Percentiles rank a stretch among this genome's conserved stretches.
Conservation (phyloP, 2,888 invertebrate species). For the Rhagophthalmus giganteus region DNA sequence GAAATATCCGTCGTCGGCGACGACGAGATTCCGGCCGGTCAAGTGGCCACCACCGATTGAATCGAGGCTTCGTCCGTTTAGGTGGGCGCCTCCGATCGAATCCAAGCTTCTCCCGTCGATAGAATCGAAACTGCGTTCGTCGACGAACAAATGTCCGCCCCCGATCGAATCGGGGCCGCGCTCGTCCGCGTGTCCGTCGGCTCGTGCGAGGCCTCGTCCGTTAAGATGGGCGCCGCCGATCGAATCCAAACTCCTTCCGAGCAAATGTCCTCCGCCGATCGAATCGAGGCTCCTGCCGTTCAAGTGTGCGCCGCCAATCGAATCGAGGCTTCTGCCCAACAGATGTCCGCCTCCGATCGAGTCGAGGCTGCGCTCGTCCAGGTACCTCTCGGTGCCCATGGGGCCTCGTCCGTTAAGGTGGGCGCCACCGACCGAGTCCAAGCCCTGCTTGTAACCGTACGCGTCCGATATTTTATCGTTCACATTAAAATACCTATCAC, state of each 20-base stretch:
- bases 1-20: slow-evolving; percentile 29
- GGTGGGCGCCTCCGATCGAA: slow-evolving; percentile 18
- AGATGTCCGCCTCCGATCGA: slow-evolving; percentile 30
- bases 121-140: slow-evolving; percentile 24
- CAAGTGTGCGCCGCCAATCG: slow-evolving; percentile 32
- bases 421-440: slow-evolving; percentile 21
- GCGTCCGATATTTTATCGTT: too few relatives aligned
- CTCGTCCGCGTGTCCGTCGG: slow-evolving; percentile 28
- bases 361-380: slow-evolving; percentile 17
- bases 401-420: slow-evolving; percentile 12
- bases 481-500: too few relatives aligned
- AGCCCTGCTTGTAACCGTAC: too few relatives aligned
- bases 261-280: slow-evolving; percentile 31
- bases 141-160: slow-evolving; percentile 33
- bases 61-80: slow-evolving; percentile 14
- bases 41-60: too few relatives aligned
- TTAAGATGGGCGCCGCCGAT: slow-evolving; percentile 33
- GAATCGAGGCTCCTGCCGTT: slow-evolving; percentile 26
- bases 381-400: too few relatives aligned
- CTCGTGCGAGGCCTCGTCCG: slow-evolving; percentile 32
- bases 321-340: slow-evolving; percentile 23
- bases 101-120: slow-evolving; percentile 3
- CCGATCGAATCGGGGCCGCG: slow-evolving; percentile 32
- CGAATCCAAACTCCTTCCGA: slow-evolving; percentile 26
- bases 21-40: slow-evolving; percentile 15